Base-by-base conservation (phyloP, 2,113 vertebrate genomes). In the Rhea pennata region DNA sequence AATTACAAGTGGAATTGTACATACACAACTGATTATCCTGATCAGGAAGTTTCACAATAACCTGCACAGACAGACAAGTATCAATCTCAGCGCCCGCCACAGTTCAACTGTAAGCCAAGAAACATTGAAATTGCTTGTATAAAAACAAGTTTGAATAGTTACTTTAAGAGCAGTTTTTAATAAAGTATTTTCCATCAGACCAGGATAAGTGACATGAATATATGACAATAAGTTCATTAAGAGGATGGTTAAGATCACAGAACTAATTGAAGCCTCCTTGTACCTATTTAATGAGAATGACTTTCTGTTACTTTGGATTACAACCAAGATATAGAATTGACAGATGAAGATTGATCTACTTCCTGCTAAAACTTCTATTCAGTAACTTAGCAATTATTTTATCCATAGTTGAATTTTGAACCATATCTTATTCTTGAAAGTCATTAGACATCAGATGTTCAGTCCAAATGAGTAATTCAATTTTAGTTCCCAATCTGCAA, bases 201-300 rank as follows among this genome's bases (percentile, higher is more conserved):
- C 20, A 48, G 53, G 62, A 91, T 33, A 92, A 91, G 70, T 80
- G 78, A 67, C 85, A 75, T 75, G 71, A 88, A 96, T 97, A 96
- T 97, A 96, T 95, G 94, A 95, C 82, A 95, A n/a, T 44, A 92
- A 96, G 90, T 97, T 97, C 96, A 97, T 97, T 97, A 97, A 89
- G 67, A 92, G 59, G 91, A 96, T 61, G 97, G 87, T 82, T 44
- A 94, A 88, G 91, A 97, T 92, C 93, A 95, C 88, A 96, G 88
- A 94, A 97, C 96, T 97, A 96, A 97, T 96, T 97, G 95, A 95
- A 94, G 88, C 62, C 90, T 91, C 90, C 61, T 17, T 94, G 84
- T 86, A 95, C 82, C 87, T 93, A 78, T 95, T 97, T 97, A 97
- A 97, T 95, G 92, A 95, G 95, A 98, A 97, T 95, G 95, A 98